Percentiles rank a stretch among this genome's conserved stretches.
Conservation (phyloP, 35 echinoderm and acorn worm genomes). For the Apostichopus parvimensis region DNA sequence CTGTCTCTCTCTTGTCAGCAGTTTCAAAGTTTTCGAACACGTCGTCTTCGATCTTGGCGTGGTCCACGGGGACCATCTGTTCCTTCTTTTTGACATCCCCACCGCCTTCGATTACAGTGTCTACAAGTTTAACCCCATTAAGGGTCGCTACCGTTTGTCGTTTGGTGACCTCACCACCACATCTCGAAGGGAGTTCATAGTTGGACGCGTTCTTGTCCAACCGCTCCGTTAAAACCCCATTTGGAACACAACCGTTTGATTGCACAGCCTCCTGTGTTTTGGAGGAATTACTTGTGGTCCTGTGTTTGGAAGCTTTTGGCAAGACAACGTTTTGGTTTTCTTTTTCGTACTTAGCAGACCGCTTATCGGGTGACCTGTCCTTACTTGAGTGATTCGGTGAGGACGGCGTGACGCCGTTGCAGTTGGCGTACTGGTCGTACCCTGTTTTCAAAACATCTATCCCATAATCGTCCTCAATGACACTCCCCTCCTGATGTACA, state of each 20-base stretch:
- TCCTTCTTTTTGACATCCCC: neutral
- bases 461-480: constrained; percentile 49
- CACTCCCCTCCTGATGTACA: constrained; percentile 47
- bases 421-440: constrained; percentile 22
- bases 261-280: constrained; percentile 41
- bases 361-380: constrained; percentile 1
- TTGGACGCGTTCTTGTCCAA: constrained; percentile 17
- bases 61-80: neutral
- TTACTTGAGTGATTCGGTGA: neutral
- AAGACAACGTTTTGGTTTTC: constrained; percentile 38
- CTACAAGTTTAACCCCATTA: constrained; percentile 46
- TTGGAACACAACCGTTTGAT: constrained; percentile 36
- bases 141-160: constrained; percentile 35
- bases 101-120: neutral
- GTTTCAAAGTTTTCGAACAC: constrained; percentile 18
- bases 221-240: constrained; percentile 33
- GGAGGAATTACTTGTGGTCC: constrained; percentile 40
- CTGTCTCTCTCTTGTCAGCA: neutral
- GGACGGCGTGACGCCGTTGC: constrained; percentile 11
- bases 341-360: constrained; percentile 32
- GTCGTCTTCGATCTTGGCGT: neutral
- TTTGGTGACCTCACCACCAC: neutral
- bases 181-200: constrained; percentile 15
- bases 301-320: constrained; percentile 35
- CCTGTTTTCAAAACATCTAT: constrained; percentile 52